Conservation (phyloP, 2,113 vertebrate genomes). For the Strix uralensis region DNA sequence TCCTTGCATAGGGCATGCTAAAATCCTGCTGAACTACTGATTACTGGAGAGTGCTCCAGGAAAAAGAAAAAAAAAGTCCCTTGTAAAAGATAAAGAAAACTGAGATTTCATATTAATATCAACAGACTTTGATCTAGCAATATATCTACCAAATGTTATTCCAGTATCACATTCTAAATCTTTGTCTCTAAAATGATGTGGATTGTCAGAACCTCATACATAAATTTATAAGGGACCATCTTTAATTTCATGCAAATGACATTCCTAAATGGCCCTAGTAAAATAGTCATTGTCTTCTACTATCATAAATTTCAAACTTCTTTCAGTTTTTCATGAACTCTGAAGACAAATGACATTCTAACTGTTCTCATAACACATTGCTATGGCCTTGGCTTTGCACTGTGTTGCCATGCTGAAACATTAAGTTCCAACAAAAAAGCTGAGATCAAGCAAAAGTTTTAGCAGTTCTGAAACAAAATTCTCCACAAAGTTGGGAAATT, state of each 20-base stretch:
- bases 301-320: conserved; percentile 14
- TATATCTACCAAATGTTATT: conserved; percentile 33
- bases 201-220: conserved; percentile 48
- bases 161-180: conserved; percentile 42
- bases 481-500: neutral
- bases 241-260: conserved; percentile 63
- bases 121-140: conserved; percentile 39
- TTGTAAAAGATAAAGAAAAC: conserved; percentile 44
- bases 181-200: neutral
- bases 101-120: conserved; percentile 36
- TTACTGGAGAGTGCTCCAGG: neutral
- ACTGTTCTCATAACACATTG: neutral
- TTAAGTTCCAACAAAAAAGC: neutral
- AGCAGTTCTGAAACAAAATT: neutral
- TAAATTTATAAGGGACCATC: conserved; percentile 44
- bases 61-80: neutral
- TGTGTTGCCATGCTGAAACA: neutral
- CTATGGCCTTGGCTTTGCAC: neutral
- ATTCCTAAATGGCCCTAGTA: conserved; percentile 33
- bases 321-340: neutral
- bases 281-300: conserved; percentile 30
- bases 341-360: neutral
- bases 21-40: neutral
- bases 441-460: neutral
- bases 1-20: neutral